Conservation (phyloP, 30 jellyfish, hydroid and myxozoan genomes). For the Turritopsis dohrnii region DNA sequence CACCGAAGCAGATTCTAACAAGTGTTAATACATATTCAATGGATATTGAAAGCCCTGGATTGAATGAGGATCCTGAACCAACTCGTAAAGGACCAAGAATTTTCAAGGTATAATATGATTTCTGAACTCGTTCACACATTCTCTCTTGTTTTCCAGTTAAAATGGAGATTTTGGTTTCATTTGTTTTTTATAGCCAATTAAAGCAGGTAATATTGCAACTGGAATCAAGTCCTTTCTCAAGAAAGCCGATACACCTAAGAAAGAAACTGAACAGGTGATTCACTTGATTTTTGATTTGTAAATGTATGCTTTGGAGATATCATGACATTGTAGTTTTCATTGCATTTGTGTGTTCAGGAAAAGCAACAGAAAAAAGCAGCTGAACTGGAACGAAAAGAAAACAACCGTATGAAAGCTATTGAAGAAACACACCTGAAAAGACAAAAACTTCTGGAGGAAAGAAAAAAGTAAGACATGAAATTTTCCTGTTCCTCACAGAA, state of each 20-base stretch:
- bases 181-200: conserved; percentile 1
- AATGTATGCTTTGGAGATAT: too few species aligned
- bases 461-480: conserved; percentile 53
- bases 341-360: conserved; percentile 37
- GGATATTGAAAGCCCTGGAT: background rate
- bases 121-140: too few species aligned
- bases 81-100: conserved; percentile 9
- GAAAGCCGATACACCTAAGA: conserved; percentile 32
- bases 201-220: conserved; percentile 23
- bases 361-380: conserved; percentile 48
- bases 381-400: conserved; percentile 41
- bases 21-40: background rate
- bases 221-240: conserved; percentile 54
- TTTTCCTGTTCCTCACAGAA: too few species aligned
- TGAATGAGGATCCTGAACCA: background rate
- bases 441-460: conserved; percentile 52
- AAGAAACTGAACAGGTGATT: conserved; percentile 53
- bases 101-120: background rate
- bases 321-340: too few species aligned
- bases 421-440: conserved; percentile 53
- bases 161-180: background rate
- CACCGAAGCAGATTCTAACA: background rate
- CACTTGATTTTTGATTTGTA: too few species aligned
- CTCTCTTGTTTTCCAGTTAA: background rate
- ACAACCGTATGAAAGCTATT: conserved; percentile 33